phyloP scores from a whole-genome alignment of 2,797 vertebrate genomes.

The Eulemur coronatus region DNA sequence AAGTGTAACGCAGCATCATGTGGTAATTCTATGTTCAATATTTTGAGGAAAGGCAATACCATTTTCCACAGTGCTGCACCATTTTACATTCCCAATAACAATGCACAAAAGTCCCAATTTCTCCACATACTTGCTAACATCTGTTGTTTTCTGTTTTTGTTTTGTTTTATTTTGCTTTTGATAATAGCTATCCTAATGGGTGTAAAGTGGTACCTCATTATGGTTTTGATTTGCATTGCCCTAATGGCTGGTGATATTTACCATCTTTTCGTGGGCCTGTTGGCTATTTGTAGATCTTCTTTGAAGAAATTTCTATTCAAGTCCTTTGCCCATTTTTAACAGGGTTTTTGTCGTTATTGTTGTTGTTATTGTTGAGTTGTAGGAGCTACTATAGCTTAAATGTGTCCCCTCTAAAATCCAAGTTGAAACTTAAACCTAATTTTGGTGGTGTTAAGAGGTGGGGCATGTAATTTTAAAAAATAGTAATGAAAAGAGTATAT shows the following conservation, averaged over 20 bases:
- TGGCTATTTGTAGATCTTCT: not conserved
- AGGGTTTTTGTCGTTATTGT: not conserved
- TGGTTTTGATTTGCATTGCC: not conserved
- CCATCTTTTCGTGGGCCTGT: not conserved
- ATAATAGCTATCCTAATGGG: not conserved
- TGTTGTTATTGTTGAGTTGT: not conserved
- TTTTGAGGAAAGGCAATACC: not conserved
- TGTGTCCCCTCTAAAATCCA: not conserved
- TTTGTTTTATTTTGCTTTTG: not conserved
- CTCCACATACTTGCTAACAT: not conserved
- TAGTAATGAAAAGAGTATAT: too few relatives aligned
- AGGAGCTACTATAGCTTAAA: not conserved
- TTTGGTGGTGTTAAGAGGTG: not conserved
- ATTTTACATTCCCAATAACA: not conserved
- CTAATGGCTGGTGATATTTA: not conserved
- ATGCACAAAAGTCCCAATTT: not conserved
- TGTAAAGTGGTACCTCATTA: not conserved
- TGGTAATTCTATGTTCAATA: not conserved
- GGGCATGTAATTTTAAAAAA: too few relatives aligned
- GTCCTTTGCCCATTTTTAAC: not conserved
- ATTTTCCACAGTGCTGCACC: not conserved
- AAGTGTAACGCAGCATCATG: not conserved
- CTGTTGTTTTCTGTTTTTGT: not conserved
- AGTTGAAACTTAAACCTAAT: not conserved
- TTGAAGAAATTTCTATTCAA: not conserved